Base-by-base conservation (phyloP, 2,113 vertebrate species). In the Puffinus mauretanicus region DNA sequence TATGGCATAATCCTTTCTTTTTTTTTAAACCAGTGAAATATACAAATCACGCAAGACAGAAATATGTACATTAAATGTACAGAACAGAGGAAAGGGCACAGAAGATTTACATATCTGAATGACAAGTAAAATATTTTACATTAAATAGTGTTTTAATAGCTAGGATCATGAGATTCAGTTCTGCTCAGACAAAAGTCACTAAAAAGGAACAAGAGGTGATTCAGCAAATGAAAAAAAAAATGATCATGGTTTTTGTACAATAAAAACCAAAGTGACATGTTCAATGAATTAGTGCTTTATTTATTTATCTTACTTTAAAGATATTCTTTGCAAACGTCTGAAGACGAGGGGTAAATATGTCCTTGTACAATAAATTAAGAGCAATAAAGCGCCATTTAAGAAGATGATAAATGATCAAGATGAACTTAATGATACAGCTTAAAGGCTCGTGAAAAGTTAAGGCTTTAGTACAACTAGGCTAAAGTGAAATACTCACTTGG, bases 61-160 rank as follows among this genome's bases (percentile, higher is more conserved):
- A 98, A 98, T 98, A 98, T 98, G 98, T 98, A 98, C 98, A 98
- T 98, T 98, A 97, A 97, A 98, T 98, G 98, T 98, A 98, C 97
- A 98, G 97, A 97, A 98, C 87, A 98, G 95, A 98, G 95, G 97
- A 97, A 97, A 97, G 92, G 94, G 97, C 96, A 98, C 92, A 98
- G 96, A 97, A 98, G 98, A 98, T 98, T 98, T 98, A 98, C 98
- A 98, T 98, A 98, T 98, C 98, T 98, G 97, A 97, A 98, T 97
- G 98, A 98, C 93, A 98, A 85, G 97, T 97, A 98, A 98, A 98
- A 97, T 98, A 98, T 98, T 97, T 98, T 98, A 98, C 98, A 98
- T 98, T 98, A 98, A 98, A 98, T 98, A 98, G 97, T 97, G 93
- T 98, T 98, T 98, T 97, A 97, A 98, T 98, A 97, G 95, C 97